These are phyloP conservation scores for Phyllostomus hastatus DNA, from an alignment of 2,113 vertebrate genomes.

Conservation along the genomic window DNA sequence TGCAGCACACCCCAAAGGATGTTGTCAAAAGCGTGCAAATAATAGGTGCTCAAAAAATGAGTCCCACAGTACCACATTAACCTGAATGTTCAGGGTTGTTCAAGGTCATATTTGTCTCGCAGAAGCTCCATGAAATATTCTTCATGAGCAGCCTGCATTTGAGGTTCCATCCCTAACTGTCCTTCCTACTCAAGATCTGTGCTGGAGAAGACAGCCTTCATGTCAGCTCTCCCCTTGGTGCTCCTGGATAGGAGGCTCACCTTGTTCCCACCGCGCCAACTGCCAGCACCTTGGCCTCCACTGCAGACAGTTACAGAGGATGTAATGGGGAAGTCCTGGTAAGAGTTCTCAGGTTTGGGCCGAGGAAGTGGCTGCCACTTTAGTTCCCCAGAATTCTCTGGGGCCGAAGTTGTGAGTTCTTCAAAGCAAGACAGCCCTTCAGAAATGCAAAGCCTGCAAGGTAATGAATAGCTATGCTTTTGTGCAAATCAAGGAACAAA, in stretches of 20 bases:
- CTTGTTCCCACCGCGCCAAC: background rate
- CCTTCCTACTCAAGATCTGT: background rate
- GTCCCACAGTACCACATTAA: background rate
- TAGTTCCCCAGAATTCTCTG: background rate
- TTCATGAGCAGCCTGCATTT: background rate
- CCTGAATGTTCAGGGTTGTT: background rate
- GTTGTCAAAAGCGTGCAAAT: background rate
- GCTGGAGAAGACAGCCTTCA: background rate
- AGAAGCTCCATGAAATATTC: background rate
- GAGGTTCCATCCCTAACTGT: background rate
- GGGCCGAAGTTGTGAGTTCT: background rate
- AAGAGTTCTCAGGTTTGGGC: background rate
- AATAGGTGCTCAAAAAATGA: background rate
- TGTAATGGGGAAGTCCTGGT: background rate
- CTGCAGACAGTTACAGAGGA: background rate
- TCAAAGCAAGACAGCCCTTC: background rate
- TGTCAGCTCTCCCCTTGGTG: background rate
- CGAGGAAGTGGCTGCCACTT: background rate
- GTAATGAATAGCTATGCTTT: background rate
- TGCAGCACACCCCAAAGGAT: background rate
- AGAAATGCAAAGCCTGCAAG: background rate
- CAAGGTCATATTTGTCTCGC: background rate
- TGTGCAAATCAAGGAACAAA: slow-evolving; percentile 16
- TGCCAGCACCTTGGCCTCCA: background rate
- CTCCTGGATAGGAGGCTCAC: background rate